Conservation (phyloP, 2,113 vertebrate species). For the Apistogramma diplotaenia region DNA sequence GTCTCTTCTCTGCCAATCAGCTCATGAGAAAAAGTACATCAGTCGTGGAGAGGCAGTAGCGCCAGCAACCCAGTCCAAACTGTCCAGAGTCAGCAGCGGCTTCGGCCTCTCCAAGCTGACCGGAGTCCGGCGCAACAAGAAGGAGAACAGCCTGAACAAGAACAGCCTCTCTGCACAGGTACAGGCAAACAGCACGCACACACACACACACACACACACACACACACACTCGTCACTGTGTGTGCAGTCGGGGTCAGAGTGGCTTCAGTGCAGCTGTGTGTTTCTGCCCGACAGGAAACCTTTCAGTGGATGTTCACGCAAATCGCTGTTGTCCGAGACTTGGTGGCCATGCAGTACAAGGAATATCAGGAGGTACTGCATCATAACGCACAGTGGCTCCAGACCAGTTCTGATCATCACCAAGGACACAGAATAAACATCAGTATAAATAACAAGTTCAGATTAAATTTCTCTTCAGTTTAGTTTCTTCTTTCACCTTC, state of each 20-base stretch:
- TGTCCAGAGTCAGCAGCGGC: slow-evolving; percentile 95
- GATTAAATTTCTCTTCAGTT: too few species aligned
- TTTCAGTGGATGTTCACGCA: slow-evolving; percentile 99
- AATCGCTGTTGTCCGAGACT: slow-evolving; percentile 94
- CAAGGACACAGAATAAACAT: too few species aligned
- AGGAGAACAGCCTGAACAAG: slow-evolving; percentile 91
- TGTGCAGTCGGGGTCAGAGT: rapidly evolving
- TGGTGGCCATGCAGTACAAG: slow-evolving; percentile 96
- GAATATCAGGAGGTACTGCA: slow-evolving; percentile 91
- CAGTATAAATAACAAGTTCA: too few species aligned
- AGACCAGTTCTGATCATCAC: background rate
- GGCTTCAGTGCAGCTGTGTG: rapidly evolving
- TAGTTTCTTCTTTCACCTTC: too few species aligned
- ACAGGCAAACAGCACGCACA: background rate
- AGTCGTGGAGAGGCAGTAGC: slow-evolving; percentile 89
- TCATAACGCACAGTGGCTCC: rapidly evolving
- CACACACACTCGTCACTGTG: background rate
- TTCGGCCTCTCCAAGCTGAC: slow-evolving; percentile 98
- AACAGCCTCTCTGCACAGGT: slow-evolving; percentile 96
- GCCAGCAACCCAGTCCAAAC: slow-evolving; percentile 90
- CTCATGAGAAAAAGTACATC: slow-evolving; percentile 94
- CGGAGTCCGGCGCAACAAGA: slow-evolving; percentile 90
- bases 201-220: rapidly evolving
- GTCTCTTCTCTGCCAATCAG: slow-evolving; percentile 58
- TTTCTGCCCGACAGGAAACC: slow-evolving; percentile 82